A percentile compares a stretch with the other conserved stretches of the same genome.
phyloP scores from a whole-genome alignment of 2,113 vertebrate genomes.

The Nicator chloris region DNA sequence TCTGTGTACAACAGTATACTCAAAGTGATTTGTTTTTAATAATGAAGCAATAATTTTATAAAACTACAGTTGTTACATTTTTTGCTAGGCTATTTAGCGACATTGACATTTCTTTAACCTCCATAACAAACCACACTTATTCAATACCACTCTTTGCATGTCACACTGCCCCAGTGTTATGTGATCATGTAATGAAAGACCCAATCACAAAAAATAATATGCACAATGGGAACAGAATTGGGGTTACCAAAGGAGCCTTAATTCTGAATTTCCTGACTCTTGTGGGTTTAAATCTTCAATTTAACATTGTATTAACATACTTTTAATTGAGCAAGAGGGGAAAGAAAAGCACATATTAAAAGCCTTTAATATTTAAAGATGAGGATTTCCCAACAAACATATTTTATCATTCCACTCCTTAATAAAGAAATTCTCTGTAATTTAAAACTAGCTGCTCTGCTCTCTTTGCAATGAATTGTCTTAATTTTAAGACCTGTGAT shows the following conservation, averaged over 20 bases:
- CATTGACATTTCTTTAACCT: slow-evolving; percentile 65
- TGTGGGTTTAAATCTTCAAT: slow-evolving; percentile 53
- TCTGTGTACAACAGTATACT: background rate
- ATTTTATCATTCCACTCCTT: background rate
- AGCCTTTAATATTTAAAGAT: slow-evolving; percentile 18
- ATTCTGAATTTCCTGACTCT: slow-evolving; percentile 62
- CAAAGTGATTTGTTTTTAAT: background rate
- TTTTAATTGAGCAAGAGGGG: slow-evolving; percentile 52
- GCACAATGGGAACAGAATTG: slow-evolving; percentile 43
- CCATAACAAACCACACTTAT: slow-evolving; percentile 32
- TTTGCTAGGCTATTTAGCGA: slow-evolving; percentile 23
- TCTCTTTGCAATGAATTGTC: background rate
- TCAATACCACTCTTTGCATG: slow-evolving; percentile 24
- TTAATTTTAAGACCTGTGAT: background rate
- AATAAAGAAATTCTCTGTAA: background rate
- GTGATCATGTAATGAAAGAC: slow-evolving; percentile 48
- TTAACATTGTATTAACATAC: slow-evolving; percentile 55
- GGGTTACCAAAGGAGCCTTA: slow-evolving; percentile 40
- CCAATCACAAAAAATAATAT: slow-evolving; percentile 59
- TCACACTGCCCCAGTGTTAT: slow-evolving; percentile 49
- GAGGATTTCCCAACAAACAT: background rate
- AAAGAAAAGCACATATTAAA: slow-evolving; percentile 26
- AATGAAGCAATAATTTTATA: background rate
- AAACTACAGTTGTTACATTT: slow-evolving; percentile 12
- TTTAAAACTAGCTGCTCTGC: background rate